A percentile compares a stretch with the other conserved stretches of the same genome.
These are phyloP conservation scores for Myopa testacea DNA, from an alignment of 2,888 invertebrate species.

Conservation along the genomic window DNA sequence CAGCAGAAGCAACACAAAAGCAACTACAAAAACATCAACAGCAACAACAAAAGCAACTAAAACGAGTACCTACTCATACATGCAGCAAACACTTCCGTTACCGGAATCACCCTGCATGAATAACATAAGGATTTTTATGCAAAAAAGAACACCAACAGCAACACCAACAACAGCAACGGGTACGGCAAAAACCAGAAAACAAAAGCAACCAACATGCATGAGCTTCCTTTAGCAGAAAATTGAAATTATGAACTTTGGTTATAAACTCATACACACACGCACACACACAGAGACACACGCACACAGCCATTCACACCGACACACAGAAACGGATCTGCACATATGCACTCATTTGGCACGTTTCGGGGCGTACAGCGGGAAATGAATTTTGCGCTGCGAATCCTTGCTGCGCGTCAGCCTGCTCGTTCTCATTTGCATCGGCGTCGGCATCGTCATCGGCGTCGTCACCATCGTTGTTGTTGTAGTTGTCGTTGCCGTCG, in stretches of 20 bases:
- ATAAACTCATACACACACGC: not conserved
- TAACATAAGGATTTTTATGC: not conserved
- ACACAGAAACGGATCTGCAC: not conserved
- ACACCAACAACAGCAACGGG: not conserved
- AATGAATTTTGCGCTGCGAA: conserved; percentile 3
- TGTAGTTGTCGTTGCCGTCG: not conserved
- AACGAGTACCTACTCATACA: conserved; percentile 11
- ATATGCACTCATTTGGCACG: conserved; percentile 8
- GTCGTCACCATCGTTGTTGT: not conserved
- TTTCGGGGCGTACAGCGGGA: conserved; percentile 4
- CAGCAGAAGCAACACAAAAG: not conserved
- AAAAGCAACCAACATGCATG: conserved; percentile 15
- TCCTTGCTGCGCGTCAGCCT: not conserved
- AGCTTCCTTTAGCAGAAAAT: conserved; percentile 26
- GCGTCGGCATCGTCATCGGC: not conserved
- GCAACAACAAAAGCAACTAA: not conserved
- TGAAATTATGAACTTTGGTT: conserved; percentile 28
- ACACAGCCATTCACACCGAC: not conserved
- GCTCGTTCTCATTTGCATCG: not conserved
- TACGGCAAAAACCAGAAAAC: not conserved
- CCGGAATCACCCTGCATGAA: conserved; percentile 15
- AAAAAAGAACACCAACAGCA: conserved; percentile 2
- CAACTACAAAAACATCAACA: not conserved
- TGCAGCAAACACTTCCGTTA: conserved; percentile 30
- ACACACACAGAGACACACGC: not conserved